Evolutionary conservation across 2,797 vertebrate genomes (phyloP), one percentile per base, ranked within the genome.

Genomic region (Crypturellus tataupa): DNA sequence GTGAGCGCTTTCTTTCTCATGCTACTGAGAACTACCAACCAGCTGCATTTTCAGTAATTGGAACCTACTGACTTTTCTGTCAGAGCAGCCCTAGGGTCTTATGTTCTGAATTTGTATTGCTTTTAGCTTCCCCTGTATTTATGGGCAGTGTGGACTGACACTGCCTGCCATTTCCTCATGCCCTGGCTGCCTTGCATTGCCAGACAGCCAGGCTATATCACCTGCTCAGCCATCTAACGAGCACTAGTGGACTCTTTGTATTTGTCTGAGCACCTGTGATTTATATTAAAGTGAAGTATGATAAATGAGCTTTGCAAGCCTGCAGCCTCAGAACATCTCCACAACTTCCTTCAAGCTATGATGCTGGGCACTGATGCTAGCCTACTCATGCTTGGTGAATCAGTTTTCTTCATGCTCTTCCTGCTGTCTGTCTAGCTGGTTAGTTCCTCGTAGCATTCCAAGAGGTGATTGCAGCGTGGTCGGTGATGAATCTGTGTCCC

Each of bases 21-120:
- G 37, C n/a, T 80, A 12, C 72, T 72, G 46, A 85, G 62, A 42
- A 92, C 37, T 55, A 90, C 3, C 0, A 37, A 68, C 67, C 40
- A 47, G 71, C 55, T 80, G 47, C 60, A 79, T 69, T 60, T 25
- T 64, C 64, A 91, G 80, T 86, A 90, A 53, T 65, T 95, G 83
- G 56, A 87, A 79, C 40, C 35, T 89, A 58, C 21, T 72, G 14
- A 56, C 42, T 78, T 69, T 19, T 9, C 29, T 67, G 33, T 37
- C 2, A 2, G 70, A 59, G 49, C 46, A 79, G 55, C 85, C 55
- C 0, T 0, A 68, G 49, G 62, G 51, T 18, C 21, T 2, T 27
- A 29, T 73, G 44, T 47, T 87, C 46, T 92, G 64, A 10, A 7
- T 88, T 84, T 81, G 8, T 72, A 13, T 37, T 72, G 46, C 42